Conservation (phyloP, 1,140 invertebrate genomes). For the Glomeris maerens region DNA sequence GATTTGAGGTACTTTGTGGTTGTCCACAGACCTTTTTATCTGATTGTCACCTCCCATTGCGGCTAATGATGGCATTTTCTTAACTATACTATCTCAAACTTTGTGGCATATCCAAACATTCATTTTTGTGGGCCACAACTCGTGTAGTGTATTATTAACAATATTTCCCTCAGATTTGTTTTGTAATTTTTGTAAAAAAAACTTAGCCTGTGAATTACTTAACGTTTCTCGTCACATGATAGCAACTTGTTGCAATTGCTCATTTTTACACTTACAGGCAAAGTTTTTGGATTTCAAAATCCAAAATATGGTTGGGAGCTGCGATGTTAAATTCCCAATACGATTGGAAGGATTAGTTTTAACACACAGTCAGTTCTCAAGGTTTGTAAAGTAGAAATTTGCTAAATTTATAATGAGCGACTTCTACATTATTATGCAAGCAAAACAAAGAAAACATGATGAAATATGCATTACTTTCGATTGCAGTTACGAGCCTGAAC, state of each 20-base stretch:
- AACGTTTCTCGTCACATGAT: conserved; percentile 1
- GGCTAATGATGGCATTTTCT: no score
- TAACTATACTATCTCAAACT: no score
- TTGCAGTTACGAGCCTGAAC: conserved; percentile 44
- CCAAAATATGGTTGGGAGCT: conserved; percentile 99
- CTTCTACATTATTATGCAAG: no score
- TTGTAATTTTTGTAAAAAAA: conserved; percentile 10
- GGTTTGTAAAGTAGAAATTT: conserved; percentile 35
- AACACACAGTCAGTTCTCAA: conserved; percentile 95
- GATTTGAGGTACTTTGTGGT: conserved; percentile 54
- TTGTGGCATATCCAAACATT: no score
- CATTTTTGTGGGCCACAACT: no score
- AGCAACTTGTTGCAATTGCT: conserved; percentile 9
- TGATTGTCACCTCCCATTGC: no score
- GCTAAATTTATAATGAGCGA: no score
- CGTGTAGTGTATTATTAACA: no score
- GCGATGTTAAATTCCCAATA: conserved; percentile 98
- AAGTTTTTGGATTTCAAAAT: conserved; percentile 99
- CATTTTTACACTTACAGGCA: conserved; percentile 48
- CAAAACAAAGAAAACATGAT: conserved; percentile 1
- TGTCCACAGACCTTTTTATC: no score
- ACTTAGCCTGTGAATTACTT: not conserved
- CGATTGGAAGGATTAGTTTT: conserved; percentile 90
- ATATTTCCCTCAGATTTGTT: not conserved
- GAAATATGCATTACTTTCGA: no score